A percentile compares a stretch with the other conserved stretches of the same genome.
phyloP scores from a whole-genome alignment of 2,888 invertebrate species.

The Baronia brevicornis region DNA sequence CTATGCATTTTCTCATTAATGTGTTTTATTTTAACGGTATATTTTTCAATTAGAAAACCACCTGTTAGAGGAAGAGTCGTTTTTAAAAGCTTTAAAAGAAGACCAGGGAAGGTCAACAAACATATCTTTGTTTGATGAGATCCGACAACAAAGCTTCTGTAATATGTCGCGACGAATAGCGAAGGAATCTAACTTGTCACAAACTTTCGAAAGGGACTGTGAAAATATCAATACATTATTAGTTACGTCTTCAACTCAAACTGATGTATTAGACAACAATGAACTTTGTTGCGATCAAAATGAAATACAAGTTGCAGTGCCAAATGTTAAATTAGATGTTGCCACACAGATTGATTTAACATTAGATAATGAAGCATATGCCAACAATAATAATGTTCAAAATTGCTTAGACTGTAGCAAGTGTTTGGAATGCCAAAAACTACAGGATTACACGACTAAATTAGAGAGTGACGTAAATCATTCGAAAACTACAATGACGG shows the following conservation, averaged over 20 bases:
- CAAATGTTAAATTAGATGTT: not conserved
- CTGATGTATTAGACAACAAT: slow-evolving; percentile 22
- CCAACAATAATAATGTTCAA: slow-evolving; percentile 34
- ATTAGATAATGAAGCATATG: slow-evolving; percentile 12
- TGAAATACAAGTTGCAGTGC: not conserved
- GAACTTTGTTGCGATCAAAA: slow-evolving; percentile 6
- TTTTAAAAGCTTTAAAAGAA: slow-evolving; percentile 46
- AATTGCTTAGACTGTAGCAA: slow-evolving; percentile 27
- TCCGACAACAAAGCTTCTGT: slow-evolving; percentile 53
- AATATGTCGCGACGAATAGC: slow-evolving; percentile 38
- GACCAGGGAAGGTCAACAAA: slow-evolving; percentile 55
- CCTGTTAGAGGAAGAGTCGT: slow-evolving; percentile 58
- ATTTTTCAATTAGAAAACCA: slow-evolving; percentile 44
- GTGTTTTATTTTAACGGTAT: slow-evolving; percentile 14
- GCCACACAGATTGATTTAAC: slow-evolving; percentile 29
- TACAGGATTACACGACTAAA: slow-evolving; percentile 29
- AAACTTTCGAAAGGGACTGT: slow-evolving; percentile 23
- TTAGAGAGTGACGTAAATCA: slow-evolving; percentile 38
- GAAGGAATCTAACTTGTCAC: slow-evolving; percentile 26
- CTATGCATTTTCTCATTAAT: slow-evolving; percentile 10
- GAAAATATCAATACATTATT: slow-evolving; percentile 25
- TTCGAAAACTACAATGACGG: slow-evolving; percentile 28
- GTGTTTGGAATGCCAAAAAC: slow-evolving; percentile 42
- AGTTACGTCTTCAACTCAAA: slow-evolving; percentile 32
- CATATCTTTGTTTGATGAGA: slow-evolving; percentile 61